Conservation (phyloP, 2,888 invertebrate species). For the Lutraria lutraria region DNA sequence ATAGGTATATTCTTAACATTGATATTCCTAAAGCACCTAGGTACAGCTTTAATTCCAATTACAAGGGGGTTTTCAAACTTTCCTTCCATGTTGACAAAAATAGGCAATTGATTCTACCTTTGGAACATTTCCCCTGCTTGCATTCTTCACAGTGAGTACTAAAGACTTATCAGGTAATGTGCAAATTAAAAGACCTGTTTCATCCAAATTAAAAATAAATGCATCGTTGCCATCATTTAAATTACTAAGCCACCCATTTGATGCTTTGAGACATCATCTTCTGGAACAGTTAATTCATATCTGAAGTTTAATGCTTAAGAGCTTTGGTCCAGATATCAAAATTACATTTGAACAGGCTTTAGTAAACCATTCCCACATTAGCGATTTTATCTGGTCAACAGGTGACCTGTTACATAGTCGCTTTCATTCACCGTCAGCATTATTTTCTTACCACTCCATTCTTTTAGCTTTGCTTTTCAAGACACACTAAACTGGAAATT, state of each 20-base stretch:
- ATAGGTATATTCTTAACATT: background rate
- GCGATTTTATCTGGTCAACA: background rate
- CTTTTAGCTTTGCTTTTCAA: background rate
- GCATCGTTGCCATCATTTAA: conserved; percentile 52
- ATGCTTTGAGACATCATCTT: conserved; percentile 66
- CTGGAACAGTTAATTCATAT: background rate
- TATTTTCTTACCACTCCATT: conserved; percentile 22
- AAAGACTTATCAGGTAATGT: conserved; percentile 58
- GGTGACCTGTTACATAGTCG: background rate
- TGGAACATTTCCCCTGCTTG: conserved; percentile 32
- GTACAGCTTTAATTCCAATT: conserved; percentile 30
- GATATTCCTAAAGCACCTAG: conserved; percentile 19
- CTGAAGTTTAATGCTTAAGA: conserved; percentile 11
- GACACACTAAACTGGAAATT: too few species aligned
- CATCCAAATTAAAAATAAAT: conserved; percentile 42
- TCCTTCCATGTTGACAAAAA: conserved; percentile 38
- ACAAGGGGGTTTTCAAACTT: conserved; percentile 36
- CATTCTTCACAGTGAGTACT: conserved; percentile 36
- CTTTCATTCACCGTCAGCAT: background rate
- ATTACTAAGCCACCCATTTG: conserved; percentile 70
- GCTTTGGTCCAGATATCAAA: conserved; percentile 26
- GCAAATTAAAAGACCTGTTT: conserved; percentile 53
- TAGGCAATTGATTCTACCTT: conserved; percentile 29
- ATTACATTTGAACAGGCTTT: background rate
- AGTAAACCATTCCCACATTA: conserved; percentile 30